phyloP scores from a whole-genome alignment of 2,888 invertebrate species.

The Philonicus albiceps region DNA sequence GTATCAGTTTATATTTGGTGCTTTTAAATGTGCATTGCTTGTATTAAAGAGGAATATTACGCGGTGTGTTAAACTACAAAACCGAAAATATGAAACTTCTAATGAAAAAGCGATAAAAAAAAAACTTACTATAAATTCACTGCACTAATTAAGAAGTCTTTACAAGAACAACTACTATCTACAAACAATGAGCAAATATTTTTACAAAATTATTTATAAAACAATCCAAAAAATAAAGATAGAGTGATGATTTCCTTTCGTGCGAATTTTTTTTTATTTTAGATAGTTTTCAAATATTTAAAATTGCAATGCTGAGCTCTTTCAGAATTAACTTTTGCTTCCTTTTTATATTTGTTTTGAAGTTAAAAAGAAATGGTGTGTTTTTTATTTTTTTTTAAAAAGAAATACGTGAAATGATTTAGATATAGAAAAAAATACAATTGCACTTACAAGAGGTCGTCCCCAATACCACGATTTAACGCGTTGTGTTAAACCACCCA shows the following conservation, averaged over 20 bases:
- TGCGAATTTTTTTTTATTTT: not conserved
- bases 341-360: not conserved
- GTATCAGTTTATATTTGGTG: not conserved
- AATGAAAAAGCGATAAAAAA: not conserved
- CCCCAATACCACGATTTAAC: slow-evolving; percentile 98
- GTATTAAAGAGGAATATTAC: not conserved
- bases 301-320: slow-evolving; percentile 25
- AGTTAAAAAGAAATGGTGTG: not conserved
- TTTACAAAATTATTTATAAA: not conserved
- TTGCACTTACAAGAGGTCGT: slow-evolving; percentile 92
- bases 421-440: slow-evolving; percentile 58
- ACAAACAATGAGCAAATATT: slow-evolving; percentile 9
- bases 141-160: slow-evolving; percentile 11
- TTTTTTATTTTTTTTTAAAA: too few relatives aligned
- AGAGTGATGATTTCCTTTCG: not conserved
- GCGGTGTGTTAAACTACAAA: not conserved
- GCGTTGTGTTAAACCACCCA: slow-evolving; percentile 96
- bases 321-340: slow-evolving; percentile 10
- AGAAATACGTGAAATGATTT: slow-evolving; percentile 41
- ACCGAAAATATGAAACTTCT: not conserved
- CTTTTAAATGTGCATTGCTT: slow-evolving; percentile 10
- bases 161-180: slow-evolving; percentile 1
- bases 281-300: not conserved
- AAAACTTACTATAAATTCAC: not conserved
- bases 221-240: not conserved